Evolutionary conservation across 2,797 vertebrate genomes (phyloP).

Genomic region (Lerista edwardsae): DNA sequence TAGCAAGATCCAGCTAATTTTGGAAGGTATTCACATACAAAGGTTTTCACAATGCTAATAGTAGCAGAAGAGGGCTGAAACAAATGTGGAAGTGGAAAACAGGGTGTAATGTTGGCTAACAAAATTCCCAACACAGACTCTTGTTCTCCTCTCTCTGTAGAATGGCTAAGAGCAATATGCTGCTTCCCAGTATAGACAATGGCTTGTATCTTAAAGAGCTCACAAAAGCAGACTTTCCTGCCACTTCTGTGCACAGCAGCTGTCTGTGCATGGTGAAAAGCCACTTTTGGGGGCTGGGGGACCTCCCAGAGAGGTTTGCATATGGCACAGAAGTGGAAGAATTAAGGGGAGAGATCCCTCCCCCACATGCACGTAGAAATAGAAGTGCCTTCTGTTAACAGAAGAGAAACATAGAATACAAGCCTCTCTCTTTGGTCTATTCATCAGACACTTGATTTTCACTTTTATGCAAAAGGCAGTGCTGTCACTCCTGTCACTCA

Average conservation of each 20-base stretch:
- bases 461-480: background rate
- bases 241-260: background rate
- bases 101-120: too few relatives aligned
- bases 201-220: too few relatives aligned
- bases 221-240: too few relatives aligned
- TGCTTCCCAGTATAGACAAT: too few relatives aligned
- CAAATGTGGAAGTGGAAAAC: background rate
- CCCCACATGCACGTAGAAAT: too few relatives aligned
- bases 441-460: constrained; percentile 31
- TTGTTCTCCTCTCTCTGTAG: background rate
- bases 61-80: background rate
- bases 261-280: too few relatives aligned
- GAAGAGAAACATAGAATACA: too few relatives aligned
- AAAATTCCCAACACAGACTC: background rate
- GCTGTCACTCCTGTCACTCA: background rate
- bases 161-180: background rate
- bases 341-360: too few relatives aligned
- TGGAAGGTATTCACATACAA: background rate
- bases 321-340: too few relatives aligned
- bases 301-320: too few relatives aligned
- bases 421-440: background rate
- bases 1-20: background rate
- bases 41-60: background rate
- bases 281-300: too few relatives aligned
- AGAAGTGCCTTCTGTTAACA: too few relatives aligned